Conservation (phyloP, 2,888 invertebrate species). For the Cephonodes hylas region DNA sequence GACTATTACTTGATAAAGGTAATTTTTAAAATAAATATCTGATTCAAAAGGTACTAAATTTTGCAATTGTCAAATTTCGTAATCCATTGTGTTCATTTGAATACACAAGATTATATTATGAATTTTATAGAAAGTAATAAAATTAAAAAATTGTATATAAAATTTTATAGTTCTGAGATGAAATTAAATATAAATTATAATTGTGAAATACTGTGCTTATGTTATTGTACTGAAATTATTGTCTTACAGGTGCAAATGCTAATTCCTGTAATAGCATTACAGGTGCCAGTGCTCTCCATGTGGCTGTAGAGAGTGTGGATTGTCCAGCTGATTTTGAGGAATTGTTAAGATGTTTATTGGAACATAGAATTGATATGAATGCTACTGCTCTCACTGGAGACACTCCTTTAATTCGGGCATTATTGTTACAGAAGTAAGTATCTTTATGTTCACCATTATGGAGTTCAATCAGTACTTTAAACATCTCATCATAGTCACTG, state of each 20-base stretch:
- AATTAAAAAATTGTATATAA: not conserved
- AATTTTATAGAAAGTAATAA: too few species aligned
- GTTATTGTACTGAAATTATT: too few species aligned
- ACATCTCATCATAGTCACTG: not conserved
- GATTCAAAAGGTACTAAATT: too few species aligned
- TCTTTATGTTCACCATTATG: too few species aligned
- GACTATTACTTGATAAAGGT: slow-evolving; percentile 80
- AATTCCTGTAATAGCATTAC: slow-evolving; percentile 77
- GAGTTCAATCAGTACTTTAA: not conserved
- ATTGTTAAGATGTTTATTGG: slow-evolving; percentile 71
- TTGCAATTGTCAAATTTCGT: too few species aligned
- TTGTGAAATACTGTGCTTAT: slow-evolving; percentile 25
- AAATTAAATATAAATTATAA: too few species aligned
- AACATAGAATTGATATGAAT: slow-evolving; percentile 71
- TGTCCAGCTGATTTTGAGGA: slow-evolving; percentile 73
- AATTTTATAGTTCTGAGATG: not conserved
- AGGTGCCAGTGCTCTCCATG: slow-evolving; percentile 82
- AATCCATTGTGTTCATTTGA: too few species aligned
- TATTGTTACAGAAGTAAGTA: slow-evolving; percentile 70
- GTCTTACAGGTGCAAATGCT: slow-evolving; percentile 79
- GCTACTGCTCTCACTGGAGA: slow-evolving; percentile 70
- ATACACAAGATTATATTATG: too few species aligned
- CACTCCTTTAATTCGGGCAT: slow-evolving; percentile 76
- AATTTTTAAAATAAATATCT: too few species aligned
- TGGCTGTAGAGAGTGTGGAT: slow-evolving; percentile 81